phyloP scores from a whole-genome alignment of 2,888 invertebrate genomes.

The Conops quadrifasciatus region DNA sequence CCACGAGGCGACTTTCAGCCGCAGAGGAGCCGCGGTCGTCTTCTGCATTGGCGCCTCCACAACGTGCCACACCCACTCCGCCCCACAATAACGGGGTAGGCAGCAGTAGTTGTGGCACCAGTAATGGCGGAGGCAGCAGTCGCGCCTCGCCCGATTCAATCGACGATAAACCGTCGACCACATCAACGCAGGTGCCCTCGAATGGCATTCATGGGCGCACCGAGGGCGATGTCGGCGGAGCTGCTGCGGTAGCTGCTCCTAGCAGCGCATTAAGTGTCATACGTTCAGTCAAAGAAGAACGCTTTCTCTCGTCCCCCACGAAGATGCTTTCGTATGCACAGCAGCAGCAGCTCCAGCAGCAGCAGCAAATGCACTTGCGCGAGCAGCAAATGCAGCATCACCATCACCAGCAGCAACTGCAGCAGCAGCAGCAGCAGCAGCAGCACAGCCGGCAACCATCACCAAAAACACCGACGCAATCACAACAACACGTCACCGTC shows the following conservation, averaged over 20 bases:
- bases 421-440: constrained; percentile 50
- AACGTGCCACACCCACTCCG: constrained; percentile 54
- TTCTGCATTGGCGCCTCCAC: constrained; percentile 15
- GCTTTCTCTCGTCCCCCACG: constrained; percentile 61
- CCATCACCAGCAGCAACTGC: constrained; percentile 51
- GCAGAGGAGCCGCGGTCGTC: constrained; percentile 44
- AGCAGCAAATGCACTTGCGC: constrained; percentile 52
- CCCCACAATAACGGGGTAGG: constrained; percentile 61
- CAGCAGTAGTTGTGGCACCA: constrained; percentile 52
- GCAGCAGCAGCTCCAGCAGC: constrained; percentile 52
- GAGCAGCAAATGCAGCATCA: constrained; percentile 49
- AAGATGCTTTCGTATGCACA: constrained; percentile 61
- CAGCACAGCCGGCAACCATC: constrained; percentile 48
- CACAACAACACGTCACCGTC: constrained; percentile 65
- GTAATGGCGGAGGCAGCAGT: constrained; percentile 59
- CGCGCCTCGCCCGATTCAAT: constrained; percentile 64
- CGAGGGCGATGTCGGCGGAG: constrained; percentile 33
- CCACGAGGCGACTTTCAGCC: constrained; percentile 11
- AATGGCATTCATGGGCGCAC: constrained; percentile 52
- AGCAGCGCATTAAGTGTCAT: constrained; percentile 61
- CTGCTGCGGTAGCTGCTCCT: constrained; percentile 36
- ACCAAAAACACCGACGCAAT: constrained; percentile 53
- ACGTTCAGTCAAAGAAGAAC: constrained; percentile 64
- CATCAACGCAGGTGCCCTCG: constrained; percentile 48
- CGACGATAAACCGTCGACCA: constrained; percentile 62